Evolutionary conservation across 2,113 vertebrate species (phyloP).

Genomic region (Microtus pennsylvanicus): DNA sequence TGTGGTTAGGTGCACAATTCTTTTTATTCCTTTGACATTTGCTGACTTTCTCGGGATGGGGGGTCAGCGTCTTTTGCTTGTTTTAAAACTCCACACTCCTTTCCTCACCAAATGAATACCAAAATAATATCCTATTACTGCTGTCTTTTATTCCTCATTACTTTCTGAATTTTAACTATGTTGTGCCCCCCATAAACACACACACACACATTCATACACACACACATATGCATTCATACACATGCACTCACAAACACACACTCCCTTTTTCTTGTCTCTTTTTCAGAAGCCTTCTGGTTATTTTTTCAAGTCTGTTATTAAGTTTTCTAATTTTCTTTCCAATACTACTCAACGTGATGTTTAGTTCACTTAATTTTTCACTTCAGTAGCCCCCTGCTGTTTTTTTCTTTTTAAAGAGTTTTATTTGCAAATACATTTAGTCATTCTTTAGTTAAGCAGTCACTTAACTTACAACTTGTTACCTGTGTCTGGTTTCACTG

Average conservation of each 20-base stretch:
- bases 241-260: neutral
- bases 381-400: neutral
- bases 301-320: neutral
- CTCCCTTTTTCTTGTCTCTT: neutral
- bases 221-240: too few species aligned
- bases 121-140: neutral
- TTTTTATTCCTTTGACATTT: neutral
- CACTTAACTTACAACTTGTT: slow-evolving; percentile 1
- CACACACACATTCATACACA: too few species aligned
- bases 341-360: neutral
- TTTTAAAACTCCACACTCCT: neutral
- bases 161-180: neutral
- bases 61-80: neutral
- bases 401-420: neutral
- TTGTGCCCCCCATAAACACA: neutral
- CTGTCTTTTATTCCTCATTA: neutral
- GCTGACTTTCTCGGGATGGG: neutral
- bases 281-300: neutral
- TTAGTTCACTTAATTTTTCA: neutral
- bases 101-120: neutral
- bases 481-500: neutral
- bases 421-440: neutral
- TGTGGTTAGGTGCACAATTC: neutral
- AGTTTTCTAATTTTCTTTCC: slow-evolving; percentile 16
- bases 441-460: neutral